A percentile compares a stretch with the other conserved stretches of the same genome.
Evolutionary conservation across 1,140 invertebrate genomes (phyloP).

Genomic region (Globodera ellingtonae): DNA sequence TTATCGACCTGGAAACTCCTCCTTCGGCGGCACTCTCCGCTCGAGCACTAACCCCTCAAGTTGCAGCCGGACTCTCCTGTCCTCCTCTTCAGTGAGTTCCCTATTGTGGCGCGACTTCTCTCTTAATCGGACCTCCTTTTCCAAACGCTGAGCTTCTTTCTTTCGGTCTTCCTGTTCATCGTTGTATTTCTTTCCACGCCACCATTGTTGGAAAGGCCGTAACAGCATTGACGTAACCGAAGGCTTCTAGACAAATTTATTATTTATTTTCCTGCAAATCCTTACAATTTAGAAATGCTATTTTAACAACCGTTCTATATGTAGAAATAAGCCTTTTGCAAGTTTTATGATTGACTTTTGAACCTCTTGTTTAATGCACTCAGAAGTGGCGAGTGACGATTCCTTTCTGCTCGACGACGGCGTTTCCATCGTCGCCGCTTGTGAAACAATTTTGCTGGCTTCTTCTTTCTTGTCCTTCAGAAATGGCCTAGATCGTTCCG

Average conservation of each 20-base stretch:
- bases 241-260: not conserved
- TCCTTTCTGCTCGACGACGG: not conserved
- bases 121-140: constrained; percentile 2
- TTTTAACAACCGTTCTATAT: too few species aligned
- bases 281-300: too few species aligned
- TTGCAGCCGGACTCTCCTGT: constrained; percentile 1
- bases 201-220: not conserved
- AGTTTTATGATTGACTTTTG: too few species aligned
- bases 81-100: constrained; percentile 13
- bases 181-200: constrained; percentile 8
- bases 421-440: not conserved
- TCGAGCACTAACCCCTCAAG: constrained; percentile 23
- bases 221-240: not conserved
- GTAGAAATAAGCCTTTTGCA: too few species aligned
- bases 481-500: not conserved
- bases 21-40: constrained; percentile 7
- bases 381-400: not conserved
- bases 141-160: constrained; percentile 3
- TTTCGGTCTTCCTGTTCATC: constrained; percentile 9
- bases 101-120: constrained; percentile 15
- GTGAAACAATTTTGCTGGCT: not conserved
- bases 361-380: not conserved
- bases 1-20: constrained; percentile 36
- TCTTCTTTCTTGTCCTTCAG: not conserved
- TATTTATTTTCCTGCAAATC: too few species aligned